Evolutionary conservation across 2,797 vertebrate species (phyloP), one percentile per base, ranked within the genome.

Genomic region (Acomys russatus): DNA sequence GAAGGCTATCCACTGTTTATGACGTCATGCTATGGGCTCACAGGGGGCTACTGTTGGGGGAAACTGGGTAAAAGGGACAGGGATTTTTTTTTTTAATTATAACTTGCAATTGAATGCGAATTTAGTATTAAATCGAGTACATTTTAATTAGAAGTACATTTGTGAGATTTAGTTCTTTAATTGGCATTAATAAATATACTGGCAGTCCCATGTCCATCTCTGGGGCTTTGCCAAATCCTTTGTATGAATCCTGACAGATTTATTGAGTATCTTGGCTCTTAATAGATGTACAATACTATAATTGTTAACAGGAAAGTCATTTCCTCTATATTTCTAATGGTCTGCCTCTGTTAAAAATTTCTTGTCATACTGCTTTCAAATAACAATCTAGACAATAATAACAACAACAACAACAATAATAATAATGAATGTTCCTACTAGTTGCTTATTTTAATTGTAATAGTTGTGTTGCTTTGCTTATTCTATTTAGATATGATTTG

Each of bases 401-500:
- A 44, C 44, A 44, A 44, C 44, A 44, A 44, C 44, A 44, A 44
- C 44, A 44, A 44, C 44, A 87, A 93, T 33, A 61, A 68, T 51
- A 93, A 12, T 85, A 78, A 51, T 86, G 1, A 35, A 63, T 63
- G 49, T 17, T 87, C 82, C 6, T 78, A 73, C 25, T 92, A 33
- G 44, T 79, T 88, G 82, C 28, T 63, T 30, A 51, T 66, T 68
- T 76, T 77, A 68, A 74, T 71, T 74, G 15, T 73, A 89, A 61
- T 61, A 25, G 1, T 76, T 84, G 71, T 66, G 14, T 95, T 20
- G 6, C 51, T 85, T 82, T 77, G 88, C 49, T 80, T 84, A 51
- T 92, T 89, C 30, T 73, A 15, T 94, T 85, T 88, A 54, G 4
- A 87, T 91, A 90, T 91, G 25, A 78, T 92, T 74, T 89, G 11